Base-by-base conservation (phyloP, 2,888 invertebrate genomes). In the Sinodicranocentrus sp. region DNA sequence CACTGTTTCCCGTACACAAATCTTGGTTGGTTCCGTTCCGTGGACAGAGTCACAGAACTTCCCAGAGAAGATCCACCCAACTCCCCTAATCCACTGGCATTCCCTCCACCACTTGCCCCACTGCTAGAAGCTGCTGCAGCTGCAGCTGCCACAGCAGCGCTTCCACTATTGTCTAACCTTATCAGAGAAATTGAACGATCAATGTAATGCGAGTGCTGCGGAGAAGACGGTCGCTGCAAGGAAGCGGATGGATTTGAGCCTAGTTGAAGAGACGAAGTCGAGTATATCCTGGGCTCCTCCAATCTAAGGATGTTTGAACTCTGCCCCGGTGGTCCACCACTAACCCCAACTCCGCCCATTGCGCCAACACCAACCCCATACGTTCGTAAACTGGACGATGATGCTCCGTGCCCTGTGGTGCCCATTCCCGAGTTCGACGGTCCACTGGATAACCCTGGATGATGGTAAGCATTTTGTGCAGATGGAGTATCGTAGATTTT, bases 121-220 rank as follows among this genome's bases (percentile, higher is more conserved):
- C 76, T 70, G 5, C 82, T 80, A 3, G 75, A 57, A 57, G 75
- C 75, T 6, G 84, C 65, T 6, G 65, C 76, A 17, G 72, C 65
- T 2, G 72, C 70, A 8, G 67, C 73, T 10, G 68, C 63, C 15
- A 68, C 76, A 65, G 80, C 84, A 28, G 79, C 78, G n/a, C 77
- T 77, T 28, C 84, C 87, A 73, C 82, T 86, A 84, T 88, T 88
- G 67, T 88, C 88, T 72, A 88, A 77, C 63, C 88, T 84, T 70
- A 88, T 88, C 25, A 88, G 80, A 26, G 88, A 88, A 52, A 88
- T 88, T 28, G 88, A 88, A n/a, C 88, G 71, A 61, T 88, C 88
- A 33, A 88, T 88, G 76, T 87, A 88, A 61, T 87, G 87, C 67
- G 77, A 67, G 25, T 87, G 86, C 68, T 87, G 87, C 2, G 88